Conservation (phyloP, 2,797 vertebrate species). For the Fundulus diaphanus region DNA sequence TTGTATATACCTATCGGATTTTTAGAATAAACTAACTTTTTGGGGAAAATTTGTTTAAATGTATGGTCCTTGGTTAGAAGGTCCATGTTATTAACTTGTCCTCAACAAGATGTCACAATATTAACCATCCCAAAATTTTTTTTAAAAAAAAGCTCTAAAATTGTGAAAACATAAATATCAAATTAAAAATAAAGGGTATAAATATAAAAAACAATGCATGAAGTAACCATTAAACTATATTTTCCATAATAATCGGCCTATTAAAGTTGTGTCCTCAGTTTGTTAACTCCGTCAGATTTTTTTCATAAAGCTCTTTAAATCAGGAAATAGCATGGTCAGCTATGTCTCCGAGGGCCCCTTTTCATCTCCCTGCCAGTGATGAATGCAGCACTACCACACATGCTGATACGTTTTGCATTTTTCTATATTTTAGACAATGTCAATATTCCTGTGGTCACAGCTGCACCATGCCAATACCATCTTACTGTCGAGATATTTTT, state of each 20-base stretch:
- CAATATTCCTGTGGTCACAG: too few relatives aligned
- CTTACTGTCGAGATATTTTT: too few relatives aligned
- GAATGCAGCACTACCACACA: too few relatives aligned
- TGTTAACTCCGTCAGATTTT: slow-evolving; percentile 1
- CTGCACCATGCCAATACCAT: too few relatives aligned
- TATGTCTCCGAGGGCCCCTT: not conserved
- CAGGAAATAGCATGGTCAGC: not conserved
- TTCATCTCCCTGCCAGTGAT: not conserved
- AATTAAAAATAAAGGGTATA: slow-evolving; percentile 2
- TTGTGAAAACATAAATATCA: slow-evolving; percentile 1
- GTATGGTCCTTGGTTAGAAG: too few relatives aligned
- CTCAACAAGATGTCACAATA: too few relatives aligned
- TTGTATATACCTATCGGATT: not conserved
- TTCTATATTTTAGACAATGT: too few relatives aligned
- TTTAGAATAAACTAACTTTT: slow-evolving; percentile 2
- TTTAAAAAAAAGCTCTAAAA: not conserved
- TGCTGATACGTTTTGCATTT: too few relatives aligned
- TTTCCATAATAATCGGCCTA: not conserved
- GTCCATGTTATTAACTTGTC: too few relatives aligned
- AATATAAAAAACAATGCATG: not conserved
- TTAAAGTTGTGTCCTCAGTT: not conserved
- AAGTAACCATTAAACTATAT: not conserved
- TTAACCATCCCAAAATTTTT: not conserved
- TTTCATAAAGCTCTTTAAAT: not conserved
- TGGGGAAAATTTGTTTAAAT: too few relatives aligned